These are phyloP conservation scores for Drosophila nebulosa DNA, from an alignment of 1,140 invertebrate genomes.

Conservation along the genomic window DNA sequence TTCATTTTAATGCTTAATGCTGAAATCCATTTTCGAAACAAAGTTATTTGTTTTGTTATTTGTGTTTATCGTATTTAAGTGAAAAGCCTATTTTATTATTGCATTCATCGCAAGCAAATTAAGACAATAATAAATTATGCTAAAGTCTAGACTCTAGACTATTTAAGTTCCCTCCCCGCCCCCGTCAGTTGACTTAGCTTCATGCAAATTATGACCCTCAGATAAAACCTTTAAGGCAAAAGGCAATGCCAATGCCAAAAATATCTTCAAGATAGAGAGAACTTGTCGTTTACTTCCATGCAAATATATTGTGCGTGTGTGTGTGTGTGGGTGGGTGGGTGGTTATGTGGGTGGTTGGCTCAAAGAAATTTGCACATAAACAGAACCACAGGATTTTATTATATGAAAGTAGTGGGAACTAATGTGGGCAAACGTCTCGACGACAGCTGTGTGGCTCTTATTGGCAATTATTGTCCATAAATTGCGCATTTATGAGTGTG, in stretches of 20 bases:
- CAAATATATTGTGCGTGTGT: background rate
- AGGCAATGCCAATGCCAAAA: background rate
- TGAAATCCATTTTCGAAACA: background rate
- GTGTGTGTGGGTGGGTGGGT: no score
- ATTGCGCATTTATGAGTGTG: conserved; percentile 66
- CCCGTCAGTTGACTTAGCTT: background rate
- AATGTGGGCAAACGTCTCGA: conserved; percentile 33
- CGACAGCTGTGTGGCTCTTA: conserved; percentile 72
- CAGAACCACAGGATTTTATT: conserved; percentile 37
- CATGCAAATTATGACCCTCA: conserved; percentile 2
- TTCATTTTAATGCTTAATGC: no score
- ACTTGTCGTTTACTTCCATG: background rate
- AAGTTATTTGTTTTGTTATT: background rate
- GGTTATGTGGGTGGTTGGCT: background rate
- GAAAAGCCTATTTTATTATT: background rate
- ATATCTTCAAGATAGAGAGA: background rate
- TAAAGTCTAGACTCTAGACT: conserved; percentile 11
- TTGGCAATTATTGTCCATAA: conserved; percentile 78
- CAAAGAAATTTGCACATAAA: conserved; percentile 38
- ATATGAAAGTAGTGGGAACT: conserved; percentile 6
- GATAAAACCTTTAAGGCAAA: background rate
- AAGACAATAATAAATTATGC: conserved; percentile 33
- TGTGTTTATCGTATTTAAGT: background rate
- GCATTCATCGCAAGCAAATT: background rate
- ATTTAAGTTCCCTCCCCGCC: background rate